Percentiles rank a stretch among this genome's conserved stretches.
phyloP scores from a whole-genome alignment of 2,113 vertebrate genomes.

The Numenius arquata region DNA sequence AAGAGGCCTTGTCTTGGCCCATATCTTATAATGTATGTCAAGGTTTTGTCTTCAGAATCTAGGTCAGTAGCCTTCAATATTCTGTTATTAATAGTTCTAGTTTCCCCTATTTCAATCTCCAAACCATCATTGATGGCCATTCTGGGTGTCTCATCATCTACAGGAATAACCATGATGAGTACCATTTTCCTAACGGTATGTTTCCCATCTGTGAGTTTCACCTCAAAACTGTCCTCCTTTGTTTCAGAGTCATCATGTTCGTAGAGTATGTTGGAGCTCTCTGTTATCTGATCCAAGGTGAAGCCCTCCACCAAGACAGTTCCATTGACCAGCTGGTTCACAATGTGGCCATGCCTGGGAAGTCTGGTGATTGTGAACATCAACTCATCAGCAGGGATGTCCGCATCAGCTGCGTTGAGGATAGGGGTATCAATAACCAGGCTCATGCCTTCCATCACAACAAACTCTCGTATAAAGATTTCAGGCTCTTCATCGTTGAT shows the following conservation, averaged over 20 bases:
- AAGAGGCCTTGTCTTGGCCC: constrained; percentile 87
- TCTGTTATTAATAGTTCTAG: constrained; percentile 82
- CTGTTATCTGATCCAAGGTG: constrained; percentile 88
- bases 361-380: constrained; percentile 82
- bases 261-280: constrained; percentile 90
- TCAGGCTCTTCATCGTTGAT: constrained; percentile 93
- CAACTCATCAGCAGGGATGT: constrained; percentile 83
- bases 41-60: constrained; percentile 88
- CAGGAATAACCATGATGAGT: constrained; percentile 86
- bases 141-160: constrained; percentile 95
- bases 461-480: constrained; percentile 90
- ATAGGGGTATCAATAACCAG: constrained; percentile 91
- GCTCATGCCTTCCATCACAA: constrained; percentile 98
- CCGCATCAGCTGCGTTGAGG: constrained; percentile 86
- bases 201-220: constrained; percentile 88
- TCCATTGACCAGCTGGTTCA: constrained; percentile 87
- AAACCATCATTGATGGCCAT: constrained; percentile 93
- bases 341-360: constrained; percentile 86
- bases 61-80: constrained; percentile 92
- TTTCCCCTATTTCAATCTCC: constrained; percentile 88
- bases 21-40: constrained; percentile 85
- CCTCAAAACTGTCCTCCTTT: constrained; percentile 86
- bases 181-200: constrained; percentile 80
- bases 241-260: constrained; percentile 94
- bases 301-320: constrained; percentile 85